Percentiles rank a stretch among this genome's conserved stretches.
These are phyloP conservation scores for Ailurus styani DNA, from an alignment of 2,113 vertebrate genomes.

Conservation along the genomic window DNA sequence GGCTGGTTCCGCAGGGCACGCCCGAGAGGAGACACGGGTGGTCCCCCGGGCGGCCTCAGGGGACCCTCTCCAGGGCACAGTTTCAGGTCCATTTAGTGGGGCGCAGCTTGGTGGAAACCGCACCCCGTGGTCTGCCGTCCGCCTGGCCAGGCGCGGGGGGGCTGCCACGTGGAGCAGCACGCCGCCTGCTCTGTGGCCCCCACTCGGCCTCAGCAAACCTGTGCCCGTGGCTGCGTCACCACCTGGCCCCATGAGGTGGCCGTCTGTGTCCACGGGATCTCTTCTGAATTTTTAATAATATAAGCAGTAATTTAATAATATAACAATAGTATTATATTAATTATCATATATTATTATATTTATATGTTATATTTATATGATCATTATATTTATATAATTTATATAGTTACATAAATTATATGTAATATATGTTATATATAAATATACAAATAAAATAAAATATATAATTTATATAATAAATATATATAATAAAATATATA, in stretches of 20 bases:
- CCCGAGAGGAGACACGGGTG: fast-evolving
- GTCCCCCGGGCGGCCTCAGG: not conserved
- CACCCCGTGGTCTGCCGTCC: not conserved
- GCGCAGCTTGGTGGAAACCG: not conserved
- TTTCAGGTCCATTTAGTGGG: not conserved
- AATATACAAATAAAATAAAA: no score
- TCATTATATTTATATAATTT: no score
- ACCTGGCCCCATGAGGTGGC: not conserved
- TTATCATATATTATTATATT: no score
- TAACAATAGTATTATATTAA: no score
- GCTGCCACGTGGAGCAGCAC: fast-evolving
- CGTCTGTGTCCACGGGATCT: fast-evolving
- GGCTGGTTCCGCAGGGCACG: fast-evolving
- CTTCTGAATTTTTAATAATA: not conserved
- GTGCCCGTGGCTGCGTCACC: not conserved
- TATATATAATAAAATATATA: no score
- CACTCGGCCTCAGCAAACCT: not conserved
- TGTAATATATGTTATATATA: no score
- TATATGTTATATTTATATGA: no score
- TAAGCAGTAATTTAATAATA: no score
- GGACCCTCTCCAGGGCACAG: fast-evolving
- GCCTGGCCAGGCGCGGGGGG: fast-evolving
- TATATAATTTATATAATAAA: no score
- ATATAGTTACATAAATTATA: no score
- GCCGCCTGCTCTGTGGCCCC: no score